Evolutionary conservation across 1,140 invertebrate species (phyloP), one percentile per base, ranked within the genome.

Genomic region (Himalopsyche phryganea): DNA sequence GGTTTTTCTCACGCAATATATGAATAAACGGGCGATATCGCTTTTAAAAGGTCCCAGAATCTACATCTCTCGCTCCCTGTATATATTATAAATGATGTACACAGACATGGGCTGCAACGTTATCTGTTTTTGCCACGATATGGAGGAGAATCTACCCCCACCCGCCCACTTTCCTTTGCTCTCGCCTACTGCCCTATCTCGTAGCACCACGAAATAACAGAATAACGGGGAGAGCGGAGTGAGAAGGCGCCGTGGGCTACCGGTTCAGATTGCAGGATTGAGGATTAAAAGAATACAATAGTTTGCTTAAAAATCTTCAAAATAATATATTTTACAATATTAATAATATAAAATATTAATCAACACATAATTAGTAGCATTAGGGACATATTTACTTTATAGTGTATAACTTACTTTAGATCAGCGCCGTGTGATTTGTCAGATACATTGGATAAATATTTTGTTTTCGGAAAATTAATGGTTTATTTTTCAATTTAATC

Each of bases 41-140:
- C 58, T 58, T 63, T 63, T 63, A 58, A 58, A 63, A 63, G 61
- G 61, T 58, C 52, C 61, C 55, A 52, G 58, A 63, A 58, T 58
- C 61, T 58, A 53, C 55, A 58, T 55, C 56, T 40, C 32, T 32
- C 28, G n/a, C 18, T 14, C 53, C 42, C 51, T 44, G 35, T 56
- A 33, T 56, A 48, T 56, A 63, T 63, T 63, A 63, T 63, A 63
- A 63, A 63, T 63, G 61, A 59, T 59, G 55, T 59, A 59, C 61
- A 63, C 61, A 58, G 55, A 51, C 55, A 42, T 54, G 50, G 56
- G 61, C 61, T 63, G 61, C 61, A 63, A 47, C 54, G 61, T 51
- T 63, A 63, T 63, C 61, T 63, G 55, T 50, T 58, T 48, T 56
- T 58, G 55, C 61, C 61, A 58, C 60, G 54, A 61, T 56, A 57